Evolutionary conservation across 2,888 invertebrate species (phyloP).

Genomic region (Thalpophila matura): DNA sequence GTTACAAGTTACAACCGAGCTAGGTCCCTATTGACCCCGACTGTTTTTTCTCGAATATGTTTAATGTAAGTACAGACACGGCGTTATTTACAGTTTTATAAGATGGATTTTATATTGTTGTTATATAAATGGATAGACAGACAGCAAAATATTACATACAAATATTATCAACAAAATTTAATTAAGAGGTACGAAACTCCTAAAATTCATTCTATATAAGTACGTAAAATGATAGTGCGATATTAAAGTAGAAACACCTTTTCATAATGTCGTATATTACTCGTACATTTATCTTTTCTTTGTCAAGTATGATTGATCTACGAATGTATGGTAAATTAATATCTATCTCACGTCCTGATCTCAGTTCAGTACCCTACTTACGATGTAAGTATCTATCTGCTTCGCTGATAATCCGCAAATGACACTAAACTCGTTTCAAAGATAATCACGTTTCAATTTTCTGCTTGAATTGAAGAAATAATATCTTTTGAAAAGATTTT

Average conservation of each 20-base stretch:
- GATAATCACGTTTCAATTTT: background rate
- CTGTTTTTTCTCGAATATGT: too few relatives aligned
- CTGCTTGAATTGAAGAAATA: background rate
- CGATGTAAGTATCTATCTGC: background rate
- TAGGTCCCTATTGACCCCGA: too few relatives aligned
- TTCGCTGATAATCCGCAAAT: conserved; percentile 6
- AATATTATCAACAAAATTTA: too few relatives aligned
- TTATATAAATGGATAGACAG: too few relatives aligned
- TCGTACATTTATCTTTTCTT: conserved; percentile 7
- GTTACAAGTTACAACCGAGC: too few relatives aligned
- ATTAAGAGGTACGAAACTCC: background rate
- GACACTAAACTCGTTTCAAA: conserved; percentile 1
- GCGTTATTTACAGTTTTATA: too few relatives aligned
- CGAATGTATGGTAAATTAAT: conserved; percentile 2
- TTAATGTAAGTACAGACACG: too few relatives aligned
- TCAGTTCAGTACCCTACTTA: conserved; percentile 37
- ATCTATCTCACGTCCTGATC: conserved; percentile 30
- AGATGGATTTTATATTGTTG: too few relatives aligned
- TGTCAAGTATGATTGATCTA: conserved; percentile 44
- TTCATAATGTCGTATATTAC: background rate
- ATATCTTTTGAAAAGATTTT: background rate
- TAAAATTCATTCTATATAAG: too few relatives aligned
- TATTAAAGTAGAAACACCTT: background rate
- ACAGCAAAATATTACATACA: too few relatives aligned
- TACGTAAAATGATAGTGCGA: too few relatives aligned